Base-by-base conservation (phyloP, 1,140 invertebrate genomes). In the Drosophila sulfurigaster region DNA sequence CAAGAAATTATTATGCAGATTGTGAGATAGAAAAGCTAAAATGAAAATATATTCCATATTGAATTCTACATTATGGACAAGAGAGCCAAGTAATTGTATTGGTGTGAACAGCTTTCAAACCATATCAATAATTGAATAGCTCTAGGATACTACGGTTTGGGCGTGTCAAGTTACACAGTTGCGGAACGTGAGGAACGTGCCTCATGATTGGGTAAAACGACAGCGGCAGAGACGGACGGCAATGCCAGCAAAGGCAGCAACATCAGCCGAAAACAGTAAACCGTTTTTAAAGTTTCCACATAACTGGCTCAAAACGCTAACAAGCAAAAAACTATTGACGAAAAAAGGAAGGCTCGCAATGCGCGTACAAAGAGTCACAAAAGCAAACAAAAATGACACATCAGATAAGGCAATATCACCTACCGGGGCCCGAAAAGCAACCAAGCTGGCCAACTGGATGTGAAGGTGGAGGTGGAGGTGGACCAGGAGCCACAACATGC, bases 401-500 rank as follows among this genome's bases (percentile, higher is more conserved):
- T 85, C 89, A 80, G 89, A 91, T 91, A 91, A 91, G 81, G 83
- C 76, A 88, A 86, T 85, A 91, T 82, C 89, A 91, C 88, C 88
- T 91, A 82, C 81, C 66, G 13, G 72, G 51, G 59, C 63, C 63
- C 62, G 56, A 54, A 52, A 54, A 16, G 8, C 20, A 41, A 60
- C 10, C 62, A n/a, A 49, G 25, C 25, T 65, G 66, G 41, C 58
- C 69, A 38, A 72, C 8, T 0, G 20, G 30, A 7, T 57, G 75
- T 43, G 16, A 5, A 79, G 67, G 68, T 59, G 59, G 6, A 8
- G 51, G 0, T 13, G 51, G 30, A 57, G 32, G 32, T 6, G 30
- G 6, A 3, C 5, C 1, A 28, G 52, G 30, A 67, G 74, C 59
- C 75, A 63, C 56, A 41, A n/a, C n/a, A 41, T 46, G 45, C 13